Conservation (phyloP, 2,888 invertebrate genomes). For the Isoperla grammatica region DNA sequence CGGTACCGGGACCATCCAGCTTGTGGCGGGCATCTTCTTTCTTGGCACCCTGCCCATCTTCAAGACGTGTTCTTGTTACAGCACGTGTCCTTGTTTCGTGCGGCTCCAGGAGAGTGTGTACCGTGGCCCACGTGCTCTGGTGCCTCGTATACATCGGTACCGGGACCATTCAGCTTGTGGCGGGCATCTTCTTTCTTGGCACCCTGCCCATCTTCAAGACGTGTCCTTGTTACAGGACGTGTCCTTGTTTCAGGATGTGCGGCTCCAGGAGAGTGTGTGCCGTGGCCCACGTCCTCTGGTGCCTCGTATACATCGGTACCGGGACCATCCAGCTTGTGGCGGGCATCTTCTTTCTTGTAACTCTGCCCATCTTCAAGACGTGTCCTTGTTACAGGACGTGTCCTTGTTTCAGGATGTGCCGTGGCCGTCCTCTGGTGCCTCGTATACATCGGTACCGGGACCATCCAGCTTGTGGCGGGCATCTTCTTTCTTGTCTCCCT, state of each 20-base stretch:
- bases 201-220: conserved; percentile 47
- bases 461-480: conserved; percentile 48
- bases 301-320: conserved; percentile 45
- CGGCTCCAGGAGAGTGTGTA: conserved; percentile 34
- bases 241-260: too few relatives aligned
- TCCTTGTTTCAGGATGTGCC: too few relatives aligned
- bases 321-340: conserved; percentile 49
- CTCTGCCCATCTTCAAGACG: conserved; percentile 46
- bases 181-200: conserved; percentile 49
- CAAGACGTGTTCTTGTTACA: conserved; percentile 46
- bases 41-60: conserved; percentile 47
- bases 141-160: conserved; percentile 46
- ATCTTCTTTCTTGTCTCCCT: conserved; percentile 49
- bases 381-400: too few relatives aligned
- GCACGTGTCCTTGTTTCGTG: too few relatives aligned
- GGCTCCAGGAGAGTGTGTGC: conserved; percentile 34
- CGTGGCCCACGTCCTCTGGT: conserved; percentile 45
- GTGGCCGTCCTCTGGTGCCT: conserved; percentile 48
- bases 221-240: too few relatives aligned
- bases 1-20: conserved; percentile 47
- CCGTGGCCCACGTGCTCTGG: conserved; percentile 45
- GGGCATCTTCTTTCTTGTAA: conserved; percentile 49
- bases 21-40: conserved; percentile 50
- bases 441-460: conserved; percentile 46
- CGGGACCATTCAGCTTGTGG: conserved; percentile 48